These are phyloP conservation scores for Numenius phaeopus DNA, from an alignment of 2,797 vertebrate species.

Conservation along the genomic window DNA sequence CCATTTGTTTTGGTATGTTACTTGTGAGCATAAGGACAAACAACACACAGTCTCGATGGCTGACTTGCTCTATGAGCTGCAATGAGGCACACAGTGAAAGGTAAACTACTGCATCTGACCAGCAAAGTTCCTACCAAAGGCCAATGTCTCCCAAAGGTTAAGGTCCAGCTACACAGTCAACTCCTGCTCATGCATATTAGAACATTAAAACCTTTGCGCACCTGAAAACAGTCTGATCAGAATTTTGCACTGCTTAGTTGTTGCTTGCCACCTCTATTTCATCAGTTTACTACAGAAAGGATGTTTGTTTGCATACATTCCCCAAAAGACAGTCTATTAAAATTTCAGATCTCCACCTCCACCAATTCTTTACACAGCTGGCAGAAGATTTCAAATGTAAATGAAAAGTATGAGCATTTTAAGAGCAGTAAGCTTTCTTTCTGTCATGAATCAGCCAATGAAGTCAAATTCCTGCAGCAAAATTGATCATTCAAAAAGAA, in stretches of 20 bases:
- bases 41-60: neutral
- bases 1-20: neutral
- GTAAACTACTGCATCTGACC: neutral
- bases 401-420: neutral
- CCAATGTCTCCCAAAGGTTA: neutral
- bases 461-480: neutral
- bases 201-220: neutral
- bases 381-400: neutral
- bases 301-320: neutral
- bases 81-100: neutral
- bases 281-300: neutral
- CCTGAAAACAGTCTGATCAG: neutral
- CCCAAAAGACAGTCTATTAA: neutral
- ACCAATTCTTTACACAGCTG: neutral
- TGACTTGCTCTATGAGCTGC: neutral
- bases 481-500: neutral
- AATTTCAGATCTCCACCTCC: neutral
- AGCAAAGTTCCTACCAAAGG: neutral
- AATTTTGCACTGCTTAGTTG: neutral
- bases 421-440: neutral
- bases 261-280: neutral
- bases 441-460: neutral
- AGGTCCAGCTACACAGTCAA: neutral
- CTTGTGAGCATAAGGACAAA: neutral
- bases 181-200: neutral